Evolutionary conservation across 2,888 invertebrate species (phyloP).

Genomic region (Plusia festucae): DNA sequence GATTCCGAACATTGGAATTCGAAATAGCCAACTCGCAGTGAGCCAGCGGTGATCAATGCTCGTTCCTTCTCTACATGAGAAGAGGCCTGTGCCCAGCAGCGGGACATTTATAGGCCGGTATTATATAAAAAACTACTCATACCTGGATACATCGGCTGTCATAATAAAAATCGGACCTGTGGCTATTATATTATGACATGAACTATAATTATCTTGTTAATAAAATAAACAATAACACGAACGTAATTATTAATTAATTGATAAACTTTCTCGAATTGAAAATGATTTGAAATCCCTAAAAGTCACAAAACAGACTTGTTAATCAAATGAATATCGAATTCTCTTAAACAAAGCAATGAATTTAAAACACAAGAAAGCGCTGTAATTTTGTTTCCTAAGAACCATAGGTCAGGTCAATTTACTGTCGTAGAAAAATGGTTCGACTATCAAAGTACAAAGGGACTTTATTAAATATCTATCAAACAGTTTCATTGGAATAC

Average conservation of each 20-base stretch:
- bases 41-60: too few relatives aligned
- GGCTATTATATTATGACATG: too few relatives aligned
- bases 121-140: too few relatives aligned
- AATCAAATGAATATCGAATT: neutral
- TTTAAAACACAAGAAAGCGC: neutral
- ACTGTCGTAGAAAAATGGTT: constrained; percentile 30
- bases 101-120: too few relatives aligned
- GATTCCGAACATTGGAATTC: too few relatives aligned
- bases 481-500: constrained; percentile 46
- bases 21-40: too few relatives aligned
- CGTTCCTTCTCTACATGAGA: too few relatives aligned
- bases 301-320: neutral
- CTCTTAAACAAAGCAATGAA: neutral
- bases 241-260: neutral
- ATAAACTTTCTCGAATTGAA: neutral
- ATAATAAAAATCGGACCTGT: too few relatives aligned
- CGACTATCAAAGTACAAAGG: constrained; percentile 36
- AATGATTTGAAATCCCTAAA: neutral
- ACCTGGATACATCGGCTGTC: too few relatives aligned
- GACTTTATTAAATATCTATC: constrained; percentile 53
- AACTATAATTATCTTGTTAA: neutral
- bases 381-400: constrained; percentile 22
- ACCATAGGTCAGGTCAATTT: constrained; percentile 21
- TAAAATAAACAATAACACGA: neutral
- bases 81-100: too few relatives aligned